These are phyloP conservation scores for Onychorhynchus coronatus DNA, from an alignment of 2,113 vertebrate species.

Conservation along the genomic window DNA sequence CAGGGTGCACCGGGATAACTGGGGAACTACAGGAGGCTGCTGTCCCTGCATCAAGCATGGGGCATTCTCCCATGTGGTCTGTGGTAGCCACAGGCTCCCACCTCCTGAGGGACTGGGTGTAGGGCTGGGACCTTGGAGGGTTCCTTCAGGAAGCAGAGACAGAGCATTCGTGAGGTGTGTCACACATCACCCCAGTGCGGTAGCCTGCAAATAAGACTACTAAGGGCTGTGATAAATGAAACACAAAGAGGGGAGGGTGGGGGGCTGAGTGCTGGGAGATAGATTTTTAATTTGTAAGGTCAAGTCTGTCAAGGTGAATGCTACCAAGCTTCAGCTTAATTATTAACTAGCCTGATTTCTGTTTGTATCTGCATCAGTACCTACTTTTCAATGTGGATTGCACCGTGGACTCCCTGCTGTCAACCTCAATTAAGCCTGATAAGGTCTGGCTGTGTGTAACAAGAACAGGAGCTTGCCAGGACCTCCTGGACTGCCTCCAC, in stretches of 20 bases:
- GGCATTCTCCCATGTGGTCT: accelerated
- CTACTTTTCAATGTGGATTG: constrained; percentile 13
- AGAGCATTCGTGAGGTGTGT: neutral
- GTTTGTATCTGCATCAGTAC: constrained; percentile 54
- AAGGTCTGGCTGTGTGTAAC: constrained; percentile 32
- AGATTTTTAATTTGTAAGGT: constrained; percentile 41
- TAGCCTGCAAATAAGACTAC: neutral
- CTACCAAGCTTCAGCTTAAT: constrained; percentile 56
- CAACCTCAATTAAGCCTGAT: constrained; percentile 55
- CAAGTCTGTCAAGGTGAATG: constrained; percentile 58
- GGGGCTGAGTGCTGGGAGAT: neutral
- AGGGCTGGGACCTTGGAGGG: neutral
- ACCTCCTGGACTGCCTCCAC: neutral
- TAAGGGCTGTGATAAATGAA: neutral
- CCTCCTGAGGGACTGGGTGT: neutral
- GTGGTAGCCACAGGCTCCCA: neutral
- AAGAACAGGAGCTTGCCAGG: neutral
- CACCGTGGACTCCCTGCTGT: constrained; percentile 47
- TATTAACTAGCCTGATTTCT: constrained; percentile 63
- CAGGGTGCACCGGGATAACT: neutral
- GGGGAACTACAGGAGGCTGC: accelerated
- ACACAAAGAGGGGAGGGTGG: neutral
- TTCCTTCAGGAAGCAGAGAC: neutral
- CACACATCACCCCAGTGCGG: accelerated
- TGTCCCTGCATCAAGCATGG: accelerated